phyloP scores from a whole-genome alignment of 2,797 vertebrate species.

The Rousettus madagascariensis region DNA sequence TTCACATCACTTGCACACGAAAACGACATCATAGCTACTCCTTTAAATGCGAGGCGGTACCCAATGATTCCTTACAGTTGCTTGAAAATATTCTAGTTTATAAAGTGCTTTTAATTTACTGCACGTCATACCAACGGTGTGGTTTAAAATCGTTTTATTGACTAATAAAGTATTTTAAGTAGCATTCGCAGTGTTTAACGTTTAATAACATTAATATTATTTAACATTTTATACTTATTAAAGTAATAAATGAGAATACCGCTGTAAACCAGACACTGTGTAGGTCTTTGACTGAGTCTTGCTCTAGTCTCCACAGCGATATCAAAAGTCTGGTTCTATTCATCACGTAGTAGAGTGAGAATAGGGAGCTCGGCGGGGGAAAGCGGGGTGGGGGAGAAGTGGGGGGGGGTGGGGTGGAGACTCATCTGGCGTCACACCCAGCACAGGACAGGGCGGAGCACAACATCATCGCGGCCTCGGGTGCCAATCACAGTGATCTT shows the following conservation, averaged over 20 bases:
- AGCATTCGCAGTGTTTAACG: not conserved
- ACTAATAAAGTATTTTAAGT: constrained; percentile 53
- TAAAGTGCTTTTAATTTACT: not conserved
- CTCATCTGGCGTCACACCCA: not conserved
- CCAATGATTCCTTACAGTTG: not conserved
- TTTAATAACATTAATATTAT: not conserved
- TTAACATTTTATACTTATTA: not conserved
- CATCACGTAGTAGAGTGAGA: not conserved
- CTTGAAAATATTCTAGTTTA: not conserved
- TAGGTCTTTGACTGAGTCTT: not conserved
- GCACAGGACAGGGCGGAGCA: not conserved
- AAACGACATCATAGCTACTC: not conserved
- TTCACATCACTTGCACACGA: not conserved
- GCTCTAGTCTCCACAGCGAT: not conserved
- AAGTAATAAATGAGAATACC: not conserved
- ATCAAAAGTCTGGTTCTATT: not conserved
- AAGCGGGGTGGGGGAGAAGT: not conserved
- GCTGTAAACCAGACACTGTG: not conserved
- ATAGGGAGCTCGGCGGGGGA: not conserved
- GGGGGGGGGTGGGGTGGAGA: not conserved
- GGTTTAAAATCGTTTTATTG: constrained; percentile 7
- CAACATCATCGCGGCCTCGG: not conserved
- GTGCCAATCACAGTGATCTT: not conserved
- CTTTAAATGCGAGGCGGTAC: not conserved
- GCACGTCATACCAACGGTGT: not conserved